A percentile compares a stretch with the other conserved stretches of the same genome.
phyloP scores from a whole-genome alignment of 1,140 invertebrate species.

The Andrena cerasifolii region DNA sequence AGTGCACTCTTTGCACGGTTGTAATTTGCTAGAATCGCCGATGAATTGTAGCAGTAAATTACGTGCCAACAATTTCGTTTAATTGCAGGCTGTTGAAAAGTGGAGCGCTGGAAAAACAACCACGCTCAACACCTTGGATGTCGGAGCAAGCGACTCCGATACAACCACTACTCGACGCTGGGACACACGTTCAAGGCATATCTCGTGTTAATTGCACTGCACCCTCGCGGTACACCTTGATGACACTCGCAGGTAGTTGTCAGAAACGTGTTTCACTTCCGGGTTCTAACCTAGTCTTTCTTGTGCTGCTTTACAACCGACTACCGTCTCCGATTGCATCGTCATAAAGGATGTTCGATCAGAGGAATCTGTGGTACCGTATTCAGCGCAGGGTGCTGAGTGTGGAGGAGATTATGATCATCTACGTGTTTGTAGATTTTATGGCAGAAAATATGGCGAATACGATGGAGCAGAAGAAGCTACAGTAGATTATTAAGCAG shows the following conservation, averaged over 20 bases:
- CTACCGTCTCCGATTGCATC: conserved; percentile 9
- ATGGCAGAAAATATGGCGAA: too few relatives aligned
- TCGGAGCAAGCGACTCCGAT: not conserved
- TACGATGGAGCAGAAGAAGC: too few relatives aligned
- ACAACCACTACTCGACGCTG: conserved; percentile 21
- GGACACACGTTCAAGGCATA: conserved; percentile 36
- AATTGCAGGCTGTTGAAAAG: conserved; percentile 7
- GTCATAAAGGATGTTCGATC: conserved; percentile 4
- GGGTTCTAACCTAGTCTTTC: conserved; percentile 22
- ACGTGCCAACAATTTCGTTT: not conserved
- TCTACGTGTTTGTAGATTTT: too few relatives aligned
- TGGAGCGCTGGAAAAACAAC: not conserved
- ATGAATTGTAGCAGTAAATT: not conserved
- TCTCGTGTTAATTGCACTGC: conserved; percentile 53
- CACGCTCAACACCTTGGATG: not conserved
- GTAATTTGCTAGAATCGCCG: not conserved
- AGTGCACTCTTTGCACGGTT: too few relatives aligned
- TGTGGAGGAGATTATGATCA: not conserved
- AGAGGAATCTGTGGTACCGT: not conserved
- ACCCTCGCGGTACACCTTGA: conserved; percentile 39
- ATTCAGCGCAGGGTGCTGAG: not conserved
- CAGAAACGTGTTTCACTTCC: conserved; percentile 51
- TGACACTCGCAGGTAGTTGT: conserved; percentile 44
- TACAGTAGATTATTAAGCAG: too few relatives aligned
- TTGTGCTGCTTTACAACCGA: not conserved